Base-by-base conservation (phyloP, 2,888 invertebrate species). In the Polymixis flavicincta region DNA sequence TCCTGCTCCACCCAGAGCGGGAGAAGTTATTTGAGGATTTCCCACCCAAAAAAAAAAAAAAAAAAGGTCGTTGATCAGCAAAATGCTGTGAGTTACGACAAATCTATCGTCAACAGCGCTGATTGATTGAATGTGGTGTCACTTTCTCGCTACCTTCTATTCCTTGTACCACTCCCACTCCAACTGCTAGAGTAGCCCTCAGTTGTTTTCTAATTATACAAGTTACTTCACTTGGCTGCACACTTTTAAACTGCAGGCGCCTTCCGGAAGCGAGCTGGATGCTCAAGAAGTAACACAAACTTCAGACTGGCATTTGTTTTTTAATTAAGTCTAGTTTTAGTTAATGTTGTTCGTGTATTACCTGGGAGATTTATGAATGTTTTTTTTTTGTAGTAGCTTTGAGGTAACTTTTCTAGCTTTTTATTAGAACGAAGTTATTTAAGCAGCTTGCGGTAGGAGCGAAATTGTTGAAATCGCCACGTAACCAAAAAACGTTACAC, bases 181-280 rank as follows among this genome's bases (percentile, higher is more conserved):
- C 37, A 45, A 28, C 66, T 9, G 28, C 59, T 63, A 66, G n/a
- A 28, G 48, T 28, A 60, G 22, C 52, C 67, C 48, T 69, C 55
- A 52, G 63, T 78, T 76, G 78, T 76, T 68, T 79, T 80, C 76
- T 85, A 78, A 80, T 80, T 82, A 80, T 79, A 82, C 74, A 80
- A 79, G 63, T 79, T 76, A 13, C 65, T 66, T 14, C 66, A 64
- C 74, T 82, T 67, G 48, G 69, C 17, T 78, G 73, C 79, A 57
- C 69, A 71, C 59, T 79, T 86, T 86, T 74, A 82, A 78, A 73
- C 37, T 78, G 22, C 61, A 71, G 64, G 63, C 73, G 32, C 22
- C n/a, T 66, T 37, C 42, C 32, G 52, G 69, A 83, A 70, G 48
- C 28, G 52, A 22, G 17, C 61, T 66, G 57, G 37, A 59, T 54